Evolutionary conservation across 2,888 invertebrate genomes (phyloP).

Genomic region (Caradrina kadenii): DNA sequence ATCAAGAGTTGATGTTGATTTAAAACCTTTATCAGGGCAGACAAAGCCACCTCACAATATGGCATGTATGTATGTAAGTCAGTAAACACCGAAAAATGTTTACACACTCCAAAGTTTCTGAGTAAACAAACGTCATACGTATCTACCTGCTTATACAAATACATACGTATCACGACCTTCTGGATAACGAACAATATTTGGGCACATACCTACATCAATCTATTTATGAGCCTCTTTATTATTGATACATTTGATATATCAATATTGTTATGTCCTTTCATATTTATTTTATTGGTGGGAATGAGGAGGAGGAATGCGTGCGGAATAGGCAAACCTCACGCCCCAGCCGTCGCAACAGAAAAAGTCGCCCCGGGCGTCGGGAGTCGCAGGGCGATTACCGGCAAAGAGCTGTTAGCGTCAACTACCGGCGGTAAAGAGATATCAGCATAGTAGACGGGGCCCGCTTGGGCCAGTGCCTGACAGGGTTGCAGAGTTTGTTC

Average conservation of each 20-base stretch:
- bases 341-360: too few relatives aligned
- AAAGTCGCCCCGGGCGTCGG: too few relatives aligned
- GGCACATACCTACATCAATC: conserved; percentile 7
- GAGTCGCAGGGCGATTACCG: too few relatives aligned
- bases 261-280: not conserved
- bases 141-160: conserved; percentile 45
- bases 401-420: too few relatives aligned
- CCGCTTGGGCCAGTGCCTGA: too few relatives aligned
- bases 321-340: too few relatives aligned
- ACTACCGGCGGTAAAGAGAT: too few relatives aligned
- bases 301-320: too few relatives aligned
- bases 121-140: conserved; percentile 36
- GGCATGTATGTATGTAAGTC: not conserved
- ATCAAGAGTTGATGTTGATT: not conserved
- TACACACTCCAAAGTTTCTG: conserved; percentile 32
- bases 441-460: too few relatives aligned
- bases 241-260: not conserved
- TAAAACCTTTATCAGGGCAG: not conserved
- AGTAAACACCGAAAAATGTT: conserved; percentile 33
- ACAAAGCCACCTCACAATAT: conserved; percentile 15
- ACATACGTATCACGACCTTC: conserved; percentile 17
- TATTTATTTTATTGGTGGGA: too few relatives aligned
- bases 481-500: too few relatives aligned
- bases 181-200: conserved; percentile 9
- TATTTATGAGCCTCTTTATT: conserved; percentile 19